A percentile compares a stretch with the other conserved stretches of the same genome.
Evolutionary conservation across 1,140 invertebrate genomes (phyloP).

Genomic region (Pseudomyrmex dendroicus): DNA sequence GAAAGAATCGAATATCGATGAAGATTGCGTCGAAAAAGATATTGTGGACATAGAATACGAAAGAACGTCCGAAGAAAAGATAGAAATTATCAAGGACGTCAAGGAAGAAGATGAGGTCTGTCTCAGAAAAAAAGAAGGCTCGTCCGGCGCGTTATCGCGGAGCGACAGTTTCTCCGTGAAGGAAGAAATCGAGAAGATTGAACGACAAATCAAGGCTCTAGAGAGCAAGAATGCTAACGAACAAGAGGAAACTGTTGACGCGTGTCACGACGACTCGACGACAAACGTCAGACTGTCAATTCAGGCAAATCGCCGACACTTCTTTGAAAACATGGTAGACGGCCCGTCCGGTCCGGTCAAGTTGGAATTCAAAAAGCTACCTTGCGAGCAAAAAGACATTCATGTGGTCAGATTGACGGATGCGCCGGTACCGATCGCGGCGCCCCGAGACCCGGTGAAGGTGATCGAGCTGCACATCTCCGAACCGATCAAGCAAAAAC

Average conservation of each 20-base stretch:
- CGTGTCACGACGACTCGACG: conserved; percentile 1
- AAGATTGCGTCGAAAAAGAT: conserved; percentile 10
- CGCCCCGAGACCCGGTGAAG: conserved; percentile 75
- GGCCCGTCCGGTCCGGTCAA: conserved; percentile 74
- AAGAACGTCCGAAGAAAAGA: conserved; percentile 61
- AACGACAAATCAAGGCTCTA: conserved; percentile 79
- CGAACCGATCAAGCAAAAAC: conserved; percentile 77
- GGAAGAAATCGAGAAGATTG: conserved; percentile 82
- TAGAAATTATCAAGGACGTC: conserved; percentile 68
- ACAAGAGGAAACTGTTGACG: conserved; percentile 28
- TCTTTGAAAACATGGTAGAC: conserved; percentile 78
- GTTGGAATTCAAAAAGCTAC: conserved; percentile 79
- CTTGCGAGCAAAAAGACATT: conserved; percentile 78
- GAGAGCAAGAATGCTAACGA: conserved; percentile 69
- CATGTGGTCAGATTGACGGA: conserved; percentile 78
- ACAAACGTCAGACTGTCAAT: conserved; percentile 69
- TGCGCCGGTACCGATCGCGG: conserved; percentile 61
- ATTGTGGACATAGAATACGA: conserved; percentile 62
- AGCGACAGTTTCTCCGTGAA: conserved; percentile 80
- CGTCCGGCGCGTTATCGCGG: conserved; percentile 63
- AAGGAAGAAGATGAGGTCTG: conserved; percentile 61
- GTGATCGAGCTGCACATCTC: conserved; percentile 82
- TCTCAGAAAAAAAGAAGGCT: conserved; percentile 51
- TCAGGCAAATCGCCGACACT: conserved; percentile 77
- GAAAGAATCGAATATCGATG: not conserved